These are phyloP conservation scores for Apostichopus japonicus DNA, from an alignment of 35 echinoderm and acorn worm genomes.

Conservation along the genomic window DNA sequence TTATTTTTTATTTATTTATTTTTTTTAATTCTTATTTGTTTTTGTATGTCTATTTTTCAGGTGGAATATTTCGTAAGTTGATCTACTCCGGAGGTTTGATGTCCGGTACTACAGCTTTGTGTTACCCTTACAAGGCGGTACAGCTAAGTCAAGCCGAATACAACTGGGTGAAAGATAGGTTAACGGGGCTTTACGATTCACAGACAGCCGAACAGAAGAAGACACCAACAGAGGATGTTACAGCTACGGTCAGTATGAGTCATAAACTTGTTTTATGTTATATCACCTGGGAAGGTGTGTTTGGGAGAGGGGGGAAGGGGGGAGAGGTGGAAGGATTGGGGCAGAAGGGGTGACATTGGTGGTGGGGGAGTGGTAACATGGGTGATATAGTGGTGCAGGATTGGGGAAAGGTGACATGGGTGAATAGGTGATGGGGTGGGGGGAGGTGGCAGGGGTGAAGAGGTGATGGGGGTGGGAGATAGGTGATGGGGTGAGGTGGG, in stretches of 20 bases:
- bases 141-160: constrained; percentile 77
- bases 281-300: background rate
- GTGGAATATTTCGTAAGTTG: constrained; percentile 78
- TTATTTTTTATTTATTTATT: no score
- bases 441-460: no score
- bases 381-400: no score
- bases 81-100: constrained; percentile 85
- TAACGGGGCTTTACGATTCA: constrained; percentile 26
- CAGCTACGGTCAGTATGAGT: background rate
- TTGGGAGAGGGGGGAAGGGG: background rate
- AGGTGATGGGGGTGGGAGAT: no score
- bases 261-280: background rate
- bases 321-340: background rate
- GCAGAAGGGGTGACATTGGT: no score
- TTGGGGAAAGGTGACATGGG: no score
- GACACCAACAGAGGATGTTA: background rate
- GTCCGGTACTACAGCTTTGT: constrained; percentile 79
- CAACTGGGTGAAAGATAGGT: constrained; percentile 73
- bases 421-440: no score
- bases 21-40: background rate
- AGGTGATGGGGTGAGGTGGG: no score
- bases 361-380: no score
- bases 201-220: background rate
- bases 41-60: constrained; percentile 25
- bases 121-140: constrained; percentile 93